These are phyloP conservation scores for Hypercompe scribonia DNA, from an alignment of 2,888 invertebrate species.

Conservation along the genomic window DNA sequence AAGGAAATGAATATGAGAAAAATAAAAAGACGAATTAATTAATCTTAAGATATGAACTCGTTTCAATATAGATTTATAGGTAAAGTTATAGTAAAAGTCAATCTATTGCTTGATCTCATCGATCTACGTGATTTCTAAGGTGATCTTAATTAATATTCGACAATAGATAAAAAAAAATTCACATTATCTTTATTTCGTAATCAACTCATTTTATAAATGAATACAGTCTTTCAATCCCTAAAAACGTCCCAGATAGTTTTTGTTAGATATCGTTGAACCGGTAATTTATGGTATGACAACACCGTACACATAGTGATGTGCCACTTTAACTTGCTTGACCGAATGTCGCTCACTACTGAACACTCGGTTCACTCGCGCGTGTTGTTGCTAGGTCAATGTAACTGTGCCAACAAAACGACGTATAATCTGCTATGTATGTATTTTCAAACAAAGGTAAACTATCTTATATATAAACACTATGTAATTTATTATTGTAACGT, in stretches of 20 bases:
- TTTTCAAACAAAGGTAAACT: background rate
- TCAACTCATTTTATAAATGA: background rate
- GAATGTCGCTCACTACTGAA: slow-evolving; percentile 35
- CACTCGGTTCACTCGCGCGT: slow-evolving; percentile 8
- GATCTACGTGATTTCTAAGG: background rate
- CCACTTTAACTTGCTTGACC: slow-evolving; percentile 46
- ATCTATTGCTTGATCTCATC: background rate
- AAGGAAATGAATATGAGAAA: no score
- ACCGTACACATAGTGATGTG: slow-evolving; percentile 35
- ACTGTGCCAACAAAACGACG: slow-evolving; percentile 20
- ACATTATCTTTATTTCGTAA: background rate
- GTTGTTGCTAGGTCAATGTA: slow-evolving; percentile 51
- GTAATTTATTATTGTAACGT: background rate
- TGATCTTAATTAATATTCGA: background rate
- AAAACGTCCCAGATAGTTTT: background rate
- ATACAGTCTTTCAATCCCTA: background rate
- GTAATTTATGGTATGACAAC: background rate
- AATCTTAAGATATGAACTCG: background rate
- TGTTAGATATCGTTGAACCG: background rate
- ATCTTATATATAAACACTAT: background rate
- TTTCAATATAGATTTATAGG: background rate
- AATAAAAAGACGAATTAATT: background rate
- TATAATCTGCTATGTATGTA: background rate
- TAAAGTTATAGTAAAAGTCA: background rate
- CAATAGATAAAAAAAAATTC: background rate